These are phyloP conservation scores for Dreissena polymorpha DNA, from an alignment of 1,140 invertebrate genomes.

Conservation along the genomic window DNA sequence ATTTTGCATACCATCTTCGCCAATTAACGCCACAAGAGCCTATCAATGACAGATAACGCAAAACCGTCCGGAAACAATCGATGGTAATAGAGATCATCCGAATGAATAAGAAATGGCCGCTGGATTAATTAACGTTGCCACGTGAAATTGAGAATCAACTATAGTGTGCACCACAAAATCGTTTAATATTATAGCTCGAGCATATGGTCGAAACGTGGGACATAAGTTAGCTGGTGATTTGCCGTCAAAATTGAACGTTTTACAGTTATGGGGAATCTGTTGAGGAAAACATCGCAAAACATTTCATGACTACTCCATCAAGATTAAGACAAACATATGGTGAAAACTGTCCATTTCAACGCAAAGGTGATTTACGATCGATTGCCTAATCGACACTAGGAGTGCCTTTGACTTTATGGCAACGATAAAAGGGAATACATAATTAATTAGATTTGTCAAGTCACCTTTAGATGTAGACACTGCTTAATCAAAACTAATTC, in stretches of 20 bases:
- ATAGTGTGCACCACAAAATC: no score
- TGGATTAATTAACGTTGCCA: constrained; percentile 38
- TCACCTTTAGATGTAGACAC: no score
- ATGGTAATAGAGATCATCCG: constrained; percentile 7
- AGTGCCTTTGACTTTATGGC: neutral
- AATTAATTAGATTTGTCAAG: neutral
- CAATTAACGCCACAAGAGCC: constrained; percentile 38
- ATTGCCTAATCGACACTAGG: neutral
- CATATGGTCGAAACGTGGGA: constrained; percentile 43
- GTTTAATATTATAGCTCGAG: constrained; percentile 2
- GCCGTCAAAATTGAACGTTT: no score
- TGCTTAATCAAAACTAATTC: no score
- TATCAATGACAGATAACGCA: constrained; percentile 25
- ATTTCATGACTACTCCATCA: neutral
- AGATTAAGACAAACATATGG: neutral
- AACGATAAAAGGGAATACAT: neutral
- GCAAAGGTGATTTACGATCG: neutral
- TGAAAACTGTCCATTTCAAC: neutral
- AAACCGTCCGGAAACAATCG: neutral
- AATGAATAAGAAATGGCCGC: constrained; percentile 13
- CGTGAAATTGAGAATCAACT: neutral
- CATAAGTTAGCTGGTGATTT: constrained; percentile 9
- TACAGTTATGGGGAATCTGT: no score
- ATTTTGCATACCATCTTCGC: constrained; percentile 43
- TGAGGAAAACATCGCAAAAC: no score